These are phyloP conservation scores for Heliconius melpomene DNA, from an alignment of 1,140 invertebrate species.

Conservation along the genomic window DNA sequence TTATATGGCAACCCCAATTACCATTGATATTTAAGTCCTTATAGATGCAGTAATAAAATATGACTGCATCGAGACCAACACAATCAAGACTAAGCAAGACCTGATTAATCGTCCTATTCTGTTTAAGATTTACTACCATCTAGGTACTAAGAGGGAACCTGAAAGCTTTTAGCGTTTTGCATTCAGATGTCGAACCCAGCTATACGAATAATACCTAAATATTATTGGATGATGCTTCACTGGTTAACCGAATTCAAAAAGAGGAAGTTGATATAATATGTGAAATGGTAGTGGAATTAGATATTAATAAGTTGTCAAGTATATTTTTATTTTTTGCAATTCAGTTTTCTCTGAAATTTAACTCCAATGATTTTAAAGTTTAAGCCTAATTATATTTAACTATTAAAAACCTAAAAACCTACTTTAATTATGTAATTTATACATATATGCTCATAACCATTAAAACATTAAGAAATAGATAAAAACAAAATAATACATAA, in stretches of 20 bases:
- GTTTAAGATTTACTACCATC: conserved; percentile 34
- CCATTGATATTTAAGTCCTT: conserved; percentile 14
- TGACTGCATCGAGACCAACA: conserved; percentile 21
- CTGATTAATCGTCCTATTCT: conserved; percentile 44
- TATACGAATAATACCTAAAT: background rate
- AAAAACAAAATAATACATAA: background rate
- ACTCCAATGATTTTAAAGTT: no score
- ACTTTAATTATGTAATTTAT: no score
- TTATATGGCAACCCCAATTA: background rate
- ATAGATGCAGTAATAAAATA: conserved; percentile 31
- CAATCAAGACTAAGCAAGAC: conserved; percentile 6
- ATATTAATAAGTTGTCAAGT: no score
- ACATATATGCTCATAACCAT: no score
- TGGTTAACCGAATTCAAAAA: no score
- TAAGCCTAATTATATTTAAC: no score
- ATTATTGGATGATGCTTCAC: background rate
- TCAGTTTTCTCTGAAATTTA: no score
- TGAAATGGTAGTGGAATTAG: no score
- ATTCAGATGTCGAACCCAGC: conserved; percentile 36
- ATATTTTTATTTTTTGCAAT: no score
- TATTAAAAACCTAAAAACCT: no score
- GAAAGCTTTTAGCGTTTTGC: conserved; percentile 19
- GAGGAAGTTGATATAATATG: no score
- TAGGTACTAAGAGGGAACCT: conserved; percentile 31
- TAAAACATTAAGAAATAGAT: no score